Base-by-base conservation (phyloP, 2,113 vertebrate genomes). In the Hippocampus guttulatus region DNA sequence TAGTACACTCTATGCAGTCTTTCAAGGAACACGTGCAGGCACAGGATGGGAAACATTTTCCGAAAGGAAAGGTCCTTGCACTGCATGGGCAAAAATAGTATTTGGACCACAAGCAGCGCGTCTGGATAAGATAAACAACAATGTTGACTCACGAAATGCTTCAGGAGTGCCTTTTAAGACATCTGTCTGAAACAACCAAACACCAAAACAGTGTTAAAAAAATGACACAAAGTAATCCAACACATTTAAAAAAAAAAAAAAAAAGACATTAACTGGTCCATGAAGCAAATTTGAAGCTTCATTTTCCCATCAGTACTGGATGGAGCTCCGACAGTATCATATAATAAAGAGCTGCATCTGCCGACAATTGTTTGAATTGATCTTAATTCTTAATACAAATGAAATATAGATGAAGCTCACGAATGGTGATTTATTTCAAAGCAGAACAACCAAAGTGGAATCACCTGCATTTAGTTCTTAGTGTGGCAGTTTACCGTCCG, bases 21-120 rank as follows among this genome's bases (percentile, higher is more conserved):
- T 85, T 81, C 18, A 76, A 75, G 66, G 70, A 73, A 66, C n/a
- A 57, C 30, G 66, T 72, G 55, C 64, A 69, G 65, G 69, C 49
- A 64, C 45, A 16, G 67, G 40, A 64, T 55, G 69, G 47, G 54
- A 68, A 73, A 45, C 57, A 51, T 61, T 76, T 70, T 55, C 61
- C 61, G 23, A 10, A 43, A 64, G 18, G 55, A 58, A 58, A 58
- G 55, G n/a, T 58, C 21, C 6, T 10, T 63, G 63, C n/a, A 64
- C 62, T 64, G 40, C n/a, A 15, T 20, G 11, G 11, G 40, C n/a
- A 23, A 43, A 64, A 43, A 14, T 20, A 64, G 40, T 5, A 63
- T 5, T 12, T 27, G 40, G 21, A 64, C 38, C 21, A 43, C 63
- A 45, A 45, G 63, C 63, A 43, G 40, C 12, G 40, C 10, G 41